A percentile compares a stretch with the other conserved stretches of the same genome.
These are phyloP conservation scores for Trissolcus brochymenae DNA, from an alignment of 2,888 invertebrate species.

Conservation along the genomic window DNA sequence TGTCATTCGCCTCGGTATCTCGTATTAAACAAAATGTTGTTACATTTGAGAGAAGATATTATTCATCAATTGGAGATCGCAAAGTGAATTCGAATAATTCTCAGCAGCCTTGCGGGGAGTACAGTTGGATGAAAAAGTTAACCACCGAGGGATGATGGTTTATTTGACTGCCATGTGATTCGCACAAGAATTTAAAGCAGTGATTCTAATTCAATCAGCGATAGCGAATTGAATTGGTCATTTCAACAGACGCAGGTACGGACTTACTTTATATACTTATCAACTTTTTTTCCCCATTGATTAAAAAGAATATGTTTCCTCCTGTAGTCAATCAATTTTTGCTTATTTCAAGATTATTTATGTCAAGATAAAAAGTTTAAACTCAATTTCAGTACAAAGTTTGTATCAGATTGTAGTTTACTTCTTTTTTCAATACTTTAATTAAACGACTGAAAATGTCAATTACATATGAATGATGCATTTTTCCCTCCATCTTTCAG, in stretches of 20 bases:
- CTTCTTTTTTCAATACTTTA: background rate
- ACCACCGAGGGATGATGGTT: too few relatives aligned
- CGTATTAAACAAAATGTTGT: background rate
- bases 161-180: too few relatives aligned
- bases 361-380: too few relatives aligned
- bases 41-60: background rate
- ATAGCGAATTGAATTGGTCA: too few relatives aligned
- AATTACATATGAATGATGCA: constrained; percentile 5
- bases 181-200: too few relatives aligned
- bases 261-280: too few relatives aligned
- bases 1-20: background rate
- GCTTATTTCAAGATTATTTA: too few relatives aligned
- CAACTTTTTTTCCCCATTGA: too few relatives aligned
- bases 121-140: background rate
- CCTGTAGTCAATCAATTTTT: too few relatives aligned
- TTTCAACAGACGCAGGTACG: too few relatives aligned
- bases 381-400: background rate
- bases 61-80: background rate
- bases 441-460: constrained; percentile 1
- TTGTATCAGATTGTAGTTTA: background rate
- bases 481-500: constrained; percentile 60
- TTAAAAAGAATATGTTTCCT: too few relatives aligned
- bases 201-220: too few relatives aligned
- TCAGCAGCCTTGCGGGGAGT: background rate
- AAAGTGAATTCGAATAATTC: background rate